Evolutionary conservation across 2,888 invertebrate genomes (phyloP).

Genomic region (Ceratothoa steindachneri): DNA sequence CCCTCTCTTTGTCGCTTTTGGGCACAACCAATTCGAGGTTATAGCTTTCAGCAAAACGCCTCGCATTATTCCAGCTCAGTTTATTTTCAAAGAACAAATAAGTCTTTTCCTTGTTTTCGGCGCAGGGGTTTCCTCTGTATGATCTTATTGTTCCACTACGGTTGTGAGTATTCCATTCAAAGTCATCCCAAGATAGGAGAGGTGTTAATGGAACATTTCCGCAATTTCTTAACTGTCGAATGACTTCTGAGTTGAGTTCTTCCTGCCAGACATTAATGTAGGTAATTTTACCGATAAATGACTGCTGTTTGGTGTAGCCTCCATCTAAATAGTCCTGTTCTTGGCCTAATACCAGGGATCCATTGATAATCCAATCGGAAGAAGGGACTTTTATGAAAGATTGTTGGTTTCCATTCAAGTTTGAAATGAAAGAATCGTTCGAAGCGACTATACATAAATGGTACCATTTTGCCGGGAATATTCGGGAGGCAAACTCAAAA

Average conservation of each 20-base stretch:
- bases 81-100: conserved; percentile 1
- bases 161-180: not conserved
- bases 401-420: no score
- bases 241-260: not conserved
- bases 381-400: no score
- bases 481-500: no score
- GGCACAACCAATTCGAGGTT: not conserved
- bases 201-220: not conserved
- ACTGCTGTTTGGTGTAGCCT: not conserved
- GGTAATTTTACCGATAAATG: not conserved
- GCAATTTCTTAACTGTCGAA: not conserved
- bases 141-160: not conserved
- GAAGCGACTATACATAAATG: not conserved
- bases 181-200: not conserved
- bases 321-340: conserved; percentile 6
- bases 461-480: not conserved
- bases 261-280: not conserved
- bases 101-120: not conserved
- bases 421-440: no score
- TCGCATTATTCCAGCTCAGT: not conserved
- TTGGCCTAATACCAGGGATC: not conserved
- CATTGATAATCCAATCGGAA: not conserved
- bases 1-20: not conserved
- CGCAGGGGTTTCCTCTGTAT: not conserved
- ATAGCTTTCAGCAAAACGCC: not conserved